phyloP scores from a whole-genome alignment of 2,888 invertebrate species.

The Panzeria rudis region DNA sequence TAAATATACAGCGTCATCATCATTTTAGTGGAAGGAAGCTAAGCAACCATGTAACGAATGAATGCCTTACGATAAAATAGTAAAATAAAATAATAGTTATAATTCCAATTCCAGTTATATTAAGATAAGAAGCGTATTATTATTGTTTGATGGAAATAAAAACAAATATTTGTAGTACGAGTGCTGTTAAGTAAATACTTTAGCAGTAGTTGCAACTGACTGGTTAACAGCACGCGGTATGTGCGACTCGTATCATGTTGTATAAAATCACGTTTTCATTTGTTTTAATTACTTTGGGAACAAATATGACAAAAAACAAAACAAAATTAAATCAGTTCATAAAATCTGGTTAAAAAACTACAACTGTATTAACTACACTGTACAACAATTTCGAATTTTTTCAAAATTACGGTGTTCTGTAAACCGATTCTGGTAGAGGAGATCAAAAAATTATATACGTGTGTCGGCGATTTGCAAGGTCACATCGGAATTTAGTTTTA shows the following conservation, averaged over 20 bases:
- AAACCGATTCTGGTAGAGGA: too few relatives aligned
- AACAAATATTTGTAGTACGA: slow-evolving; percentile 45
- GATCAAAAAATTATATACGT: too few relatives aligned
- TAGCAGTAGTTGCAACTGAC: neutral
- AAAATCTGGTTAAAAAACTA: slow-evolving; percentile 32
- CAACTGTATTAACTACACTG: slow-evolving; percentile 28
- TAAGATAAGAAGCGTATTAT: slow-evolving; percentile 42
- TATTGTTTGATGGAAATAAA: slow-evolving; percentile 51
- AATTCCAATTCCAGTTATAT: slow-evolving; percentile 57
- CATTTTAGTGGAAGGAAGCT: slow-evolving; percentile 34
- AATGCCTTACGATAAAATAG: slow-evolving; percentile 9
- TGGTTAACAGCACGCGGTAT: neutral
- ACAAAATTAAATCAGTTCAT: slow-evolving; percentile 49
- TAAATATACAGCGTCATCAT: slow-evolving; percentile 29
- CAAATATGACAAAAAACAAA: slow-evolving; percentile 40
- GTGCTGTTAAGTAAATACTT: neutral
- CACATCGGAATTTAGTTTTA: too few relatives aligned
- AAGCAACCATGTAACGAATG: slow-evolving; percentile 56
- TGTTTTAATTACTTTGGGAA: slow-evolving; percentile 70
- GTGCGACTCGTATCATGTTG: slow-evolving; percentile 23
- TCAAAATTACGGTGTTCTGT: too few relatives aligned
- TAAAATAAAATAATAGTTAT: neutral
- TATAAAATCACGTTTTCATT: slow-evolving; percentile 67
- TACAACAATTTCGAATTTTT: too few relatives aligned
- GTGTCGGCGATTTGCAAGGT: too few relatives aligned